A percentile compares a stretch with the other conserved stretches of the same genome.
Conservation (phyloP, 2,797 vertebrate species). For the Chelon labrosus region DNA sequence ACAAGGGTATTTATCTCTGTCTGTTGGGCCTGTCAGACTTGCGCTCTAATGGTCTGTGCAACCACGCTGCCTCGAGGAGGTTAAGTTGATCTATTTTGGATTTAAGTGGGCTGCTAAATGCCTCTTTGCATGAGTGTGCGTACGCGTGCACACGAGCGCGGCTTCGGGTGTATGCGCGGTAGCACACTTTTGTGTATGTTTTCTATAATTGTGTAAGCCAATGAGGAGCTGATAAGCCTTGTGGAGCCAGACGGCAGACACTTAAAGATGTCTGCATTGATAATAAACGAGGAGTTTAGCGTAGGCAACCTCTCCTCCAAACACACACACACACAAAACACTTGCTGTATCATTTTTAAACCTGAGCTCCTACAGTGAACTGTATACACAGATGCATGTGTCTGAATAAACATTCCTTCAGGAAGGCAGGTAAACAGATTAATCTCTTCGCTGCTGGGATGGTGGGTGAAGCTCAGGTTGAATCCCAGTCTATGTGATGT, state of each 20-base stretch:
- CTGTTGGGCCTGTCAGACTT: conserved; percentile 27
- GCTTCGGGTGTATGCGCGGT: conserved; percentile 39
- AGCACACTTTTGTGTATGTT: conserved; percentile 60
- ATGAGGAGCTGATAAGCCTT: conserved; percentile 83
- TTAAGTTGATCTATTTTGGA: conserved; percentile 73
- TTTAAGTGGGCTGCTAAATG: conserved; percentile 68
- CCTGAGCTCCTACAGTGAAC: conserved; percentile 23
- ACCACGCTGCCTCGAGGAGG: conserved; percentile 43
- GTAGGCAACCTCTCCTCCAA: conserved; percentile 44
- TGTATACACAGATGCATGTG: conserved; percentile 50
- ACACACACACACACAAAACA: conserved; percentile 27
- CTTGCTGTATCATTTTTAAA: conserved; percentile 38
- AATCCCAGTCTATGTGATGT: conserved; percentile 46
- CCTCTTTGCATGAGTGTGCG: conserved; percentile 54
- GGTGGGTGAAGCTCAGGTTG: conserved; percentile 37
- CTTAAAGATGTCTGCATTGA: conserved; percentile 84
- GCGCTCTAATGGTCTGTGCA: conserved; percentile 36
- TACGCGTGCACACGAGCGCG: conserved; percentile 13
- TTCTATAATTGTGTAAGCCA: conserved; percentile 80
- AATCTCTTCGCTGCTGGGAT: conserved; percentile 41
- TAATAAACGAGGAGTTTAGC: conserved; percentile 72
- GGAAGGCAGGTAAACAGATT: conserved; percentile 53
- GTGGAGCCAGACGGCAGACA: conserved; percentile 86
- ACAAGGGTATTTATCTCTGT: conserved; percentile 28
- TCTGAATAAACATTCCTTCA: conserved; percentile 64